Evolutionary conservation across 2,888 invertebrate genomes (phyloP), one percentile per base, ranked within the genome.

Genomic region (Dicyrtomina minuta): DNA sequence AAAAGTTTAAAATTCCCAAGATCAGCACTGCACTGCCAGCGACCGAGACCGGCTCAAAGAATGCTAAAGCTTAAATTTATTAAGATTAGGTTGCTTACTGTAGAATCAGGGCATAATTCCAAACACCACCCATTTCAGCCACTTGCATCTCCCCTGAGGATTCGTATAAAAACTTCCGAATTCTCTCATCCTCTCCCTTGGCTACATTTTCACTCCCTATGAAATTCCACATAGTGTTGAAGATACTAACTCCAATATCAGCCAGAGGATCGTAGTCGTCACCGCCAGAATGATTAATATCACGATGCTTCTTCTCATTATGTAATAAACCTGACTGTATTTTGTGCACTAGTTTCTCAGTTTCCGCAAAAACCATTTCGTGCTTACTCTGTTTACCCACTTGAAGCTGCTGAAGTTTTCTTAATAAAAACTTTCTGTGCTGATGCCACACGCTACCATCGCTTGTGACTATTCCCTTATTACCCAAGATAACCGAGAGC

Each of bases 51-150:
- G n/a, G n/a, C n/a, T n/a, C n/a, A n/a, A n/a, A n/a, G n/a, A n/a
- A n/a, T n/a, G n/a, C n/a, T n/a, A n/a, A n/a, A n/a, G n/a, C n/a
- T n/a, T n/a, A n/a, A n/a, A n/a, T n/a, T n/a, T n/a, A n/a, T n/a
- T n/a, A n/a, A n/a, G n/a, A n/a, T n/a, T n/a, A n/a, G n/a, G n/a
- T 55, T 22, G 6, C 58, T 58, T 33, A 58, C 58, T 58, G 58
- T 27, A 33, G 12, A 22, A 58, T n/a, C 4, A 58, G 8, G 10
- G 33, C 22, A n/a, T 27, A 58, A 58, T 58, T 58, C 58, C 58
- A 58, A 33, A 27, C 58, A 58, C 58, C 58, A 8, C 27, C 58
- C 22, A 58, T 58, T 33, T 58, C 58, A 6, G 58, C 58, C 27
- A 58, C 58, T 27, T 33, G 22, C 58, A 58, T 58, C 15, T 58